These are phyloP conservation scores for Dicrurus megarhynchus DNA, from an alignment of 2,113 vertebrate species.

Conservation along the genomic window DNA sequence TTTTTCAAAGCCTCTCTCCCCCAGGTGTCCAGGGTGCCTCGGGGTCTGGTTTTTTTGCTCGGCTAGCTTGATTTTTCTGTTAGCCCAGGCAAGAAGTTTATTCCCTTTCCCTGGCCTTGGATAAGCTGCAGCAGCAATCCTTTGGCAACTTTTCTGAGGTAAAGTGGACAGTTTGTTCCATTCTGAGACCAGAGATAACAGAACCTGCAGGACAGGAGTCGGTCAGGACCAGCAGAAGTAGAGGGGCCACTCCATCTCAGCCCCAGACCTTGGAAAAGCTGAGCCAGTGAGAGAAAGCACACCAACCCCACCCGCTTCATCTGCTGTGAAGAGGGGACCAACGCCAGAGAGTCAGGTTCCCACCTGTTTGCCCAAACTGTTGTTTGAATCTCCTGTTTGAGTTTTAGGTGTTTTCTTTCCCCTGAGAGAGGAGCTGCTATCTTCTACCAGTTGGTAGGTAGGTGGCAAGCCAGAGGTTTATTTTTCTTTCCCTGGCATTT, in stretches of 20 bases:
- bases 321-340: background rate
- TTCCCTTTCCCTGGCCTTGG: background rate
- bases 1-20: background rate
- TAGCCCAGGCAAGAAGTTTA: background rate
- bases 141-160: accelerated
- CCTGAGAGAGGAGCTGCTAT: background rate
- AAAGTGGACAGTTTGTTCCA: background rate
- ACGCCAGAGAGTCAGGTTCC: background rate
- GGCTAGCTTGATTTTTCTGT: background rate
- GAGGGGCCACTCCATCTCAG: accelerated
- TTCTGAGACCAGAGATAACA: background rate
- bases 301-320: background rate
- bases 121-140: background rate
- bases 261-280: background rate
- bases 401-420: background rate
- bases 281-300: background rate
- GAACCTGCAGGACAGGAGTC: background rate
- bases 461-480: accelerated
- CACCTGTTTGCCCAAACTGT: background rate
- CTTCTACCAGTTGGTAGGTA: background rate
- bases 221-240: accelerated
- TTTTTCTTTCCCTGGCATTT: background rate
- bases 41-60: background rate
- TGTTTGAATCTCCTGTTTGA: background rate
- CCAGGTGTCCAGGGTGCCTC: background rate